Base-by-base conservation (phyloP, 2,113 vertebrate genomes). In the Phalacrocorax brasilianus region DNA sequence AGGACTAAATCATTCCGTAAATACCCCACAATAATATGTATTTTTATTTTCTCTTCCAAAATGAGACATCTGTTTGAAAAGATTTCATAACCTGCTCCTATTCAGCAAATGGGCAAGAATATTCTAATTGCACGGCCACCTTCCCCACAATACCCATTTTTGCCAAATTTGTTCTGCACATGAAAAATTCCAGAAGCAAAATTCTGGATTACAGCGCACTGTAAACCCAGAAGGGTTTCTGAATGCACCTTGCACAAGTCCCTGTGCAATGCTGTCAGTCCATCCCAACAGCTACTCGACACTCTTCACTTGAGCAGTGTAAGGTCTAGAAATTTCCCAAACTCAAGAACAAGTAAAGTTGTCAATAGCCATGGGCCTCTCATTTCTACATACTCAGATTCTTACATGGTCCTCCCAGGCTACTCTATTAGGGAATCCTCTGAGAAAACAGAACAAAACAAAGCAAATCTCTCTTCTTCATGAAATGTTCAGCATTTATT, bases 51-150 rank as follows among this genome's bases (percentile, higher is more conserved):
- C 24, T 79, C 40, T 62, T 91, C 30, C 49, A 33, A 61, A 95
- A 23, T 7, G 0, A 0, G 44, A 45, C 15, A 73, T 4, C 0
- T 2, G 53, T 53, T 76, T 76, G 22, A 47, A 81, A 67, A 47
- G 12, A 24, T 32, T 45, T 74, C 21, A 16, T 42, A 84, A 47
- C 15, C 11, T 24, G 7, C 28, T 77, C 12, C 28, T 61, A 50
- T 45, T 62, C 32, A 74, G 45, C 28, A 91, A 84, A 71, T 5
- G 16, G 20, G 3, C 6, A 77, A 62, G 5, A 47, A 35, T 5
- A 72, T 55, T 32, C 14, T 7, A 72, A 18, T 3, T 70, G 8
- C 59, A 59, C 5, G 49, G 71, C 12, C 17, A 78, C 44, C 6
- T 55, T 66, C 45, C 22, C 55, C 38, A 19, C 44, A 35, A 5